Conservation (phyloP, 2,888 invertebrate species). For the Acronicta leporina region DNA sequence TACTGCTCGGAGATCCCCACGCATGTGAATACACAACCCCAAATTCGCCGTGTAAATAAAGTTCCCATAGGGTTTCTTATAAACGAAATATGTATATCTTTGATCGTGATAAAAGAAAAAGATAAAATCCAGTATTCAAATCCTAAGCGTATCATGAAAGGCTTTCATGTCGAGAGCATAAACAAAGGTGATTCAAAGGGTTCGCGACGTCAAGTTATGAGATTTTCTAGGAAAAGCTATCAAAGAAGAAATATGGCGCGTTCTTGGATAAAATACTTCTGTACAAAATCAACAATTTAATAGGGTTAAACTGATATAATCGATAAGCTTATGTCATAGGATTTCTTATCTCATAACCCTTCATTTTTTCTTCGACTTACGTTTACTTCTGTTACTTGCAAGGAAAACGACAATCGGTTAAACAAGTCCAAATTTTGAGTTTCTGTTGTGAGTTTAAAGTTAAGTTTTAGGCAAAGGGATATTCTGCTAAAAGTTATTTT, state of each 20-base stretch:
- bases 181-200: constrained; percentile 60
- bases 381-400: no score
- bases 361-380: no score
- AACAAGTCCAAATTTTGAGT: no score
- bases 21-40: constrained; percentile 4
- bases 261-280: neutral
- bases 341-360: no score
- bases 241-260: neutral
- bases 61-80: constrained; percentile 35
- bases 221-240: constrained; percentile 9
- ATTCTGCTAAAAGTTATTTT: no score
- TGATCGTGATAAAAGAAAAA: constrained; percentile 54
- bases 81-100: constrained; percentile 47
- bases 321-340: no score
- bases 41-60: constrained; percentile 14
- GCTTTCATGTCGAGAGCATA: constrained; percentile 61
- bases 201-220: constrained; percentile 38
- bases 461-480: no score
- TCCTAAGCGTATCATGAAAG: constrained; percentile 60
- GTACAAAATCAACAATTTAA: neutral
- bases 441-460: no score
- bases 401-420: no score
- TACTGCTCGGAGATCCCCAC: no score
- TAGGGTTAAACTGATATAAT: neutral
- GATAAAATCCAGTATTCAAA: constrained; percentile 61